These are phyloP conservation scores for Simalia tracyae DNA, from an alignment of 2,797 vertebrate genomes.

Conservation along the genomic window DNA sequence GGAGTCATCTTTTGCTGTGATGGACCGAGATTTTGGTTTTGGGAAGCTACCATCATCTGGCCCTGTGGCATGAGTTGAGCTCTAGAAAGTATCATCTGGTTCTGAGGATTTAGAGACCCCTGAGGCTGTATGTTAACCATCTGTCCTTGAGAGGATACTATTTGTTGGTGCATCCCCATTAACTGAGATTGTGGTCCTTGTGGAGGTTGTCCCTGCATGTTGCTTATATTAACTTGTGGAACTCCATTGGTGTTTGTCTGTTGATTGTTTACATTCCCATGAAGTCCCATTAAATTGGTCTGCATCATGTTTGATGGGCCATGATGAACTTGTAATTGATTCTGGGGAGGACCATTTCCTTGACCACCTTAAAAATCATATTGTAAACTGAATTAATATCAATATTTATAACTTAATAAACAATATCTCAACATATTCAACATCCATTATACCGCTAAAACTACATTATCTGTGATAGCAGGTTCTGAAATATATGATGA, in stretches of 20 bases:
- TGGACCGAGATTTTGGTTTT: constrained; percentile 83
- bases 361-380: constrained; percentile 81
- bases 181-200: constrained; percentile 92
- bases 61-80: constrained; percentile 80
- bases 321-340: constrained; percentile 86
- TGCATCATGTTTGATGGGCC: constrained; percentile 85
- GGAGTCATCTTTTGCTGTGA: constrained; percentile 91
- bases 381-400: background rate
- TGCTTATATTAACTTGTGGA: constrained; percentile 79
- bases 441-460: background rate
- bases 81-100: constrained; percentile 94
- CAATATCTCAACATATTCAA: background rate
- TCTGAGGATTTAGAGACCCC: constrained; percentile 89
- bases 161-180: constrained; percentile 94
- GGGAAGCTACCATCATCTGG: constrained; percentile 81
- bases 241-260: constrained; percentile 82
- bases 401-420: constrained; percentile 36
- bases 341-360: constrained; percentile 83
- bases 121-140: constrained; percentile 83
- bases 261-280: constrained; percentile 86
- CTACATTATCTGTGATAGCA: constrained; percentile 4
- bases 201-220: constrained; percentile 85
- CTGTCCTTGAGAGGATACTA: constrained; percentile 92
- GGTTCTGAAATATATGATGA: background rate
- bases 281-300: constrained; percentile 88